phyloP scores from a whole-genome alignment of 2,888 invertebrate genomes.

The Stictocephala bisonia region DNA sequence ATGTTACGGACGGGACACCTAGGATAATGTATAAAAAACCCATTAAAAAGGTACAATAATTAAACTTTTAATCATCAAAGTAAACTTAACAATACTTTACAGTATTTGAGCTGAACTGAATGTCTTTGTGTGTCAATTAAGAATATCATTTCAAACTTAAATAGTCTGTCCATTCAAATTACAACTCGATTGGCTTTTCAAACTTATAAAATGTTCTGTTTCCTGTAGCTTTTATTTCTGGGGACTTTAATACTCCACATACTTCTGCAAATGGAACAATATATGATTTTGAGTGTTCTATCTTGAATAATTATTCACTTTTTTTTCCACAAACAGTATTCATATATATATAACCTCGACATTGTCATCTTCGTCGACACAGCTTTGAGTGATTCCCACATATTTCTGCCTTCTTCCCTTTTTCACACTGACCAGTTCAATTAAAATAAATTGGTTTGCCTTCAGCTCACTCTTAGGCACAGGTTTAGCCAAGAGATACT shows the following conservation, averaged over 20 bases:
- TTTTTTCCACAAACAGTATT: conserved; percentile 35
- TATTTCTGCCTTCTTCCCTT: conserved; percentile 28
- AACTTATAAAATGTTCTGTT: conserved; percentile 40
- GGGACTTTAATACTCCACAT: conserved; percentile 32
- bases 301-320: conserved; percentile 31
- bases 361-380: conserved; percentile 36
- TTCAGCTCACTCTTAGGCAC: conserved; percentile 34
- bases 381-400: conserved; percentile 36
- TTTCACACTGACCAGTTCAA: conserved; percentile 24
- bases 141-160: conserved; percentile 27
- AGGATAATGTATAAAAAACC: conserved; percentile 7
- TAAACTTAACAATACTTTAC: too few species aligned
- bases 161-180: conserved; percentile 25
- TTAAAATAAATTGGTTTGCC: conserved; percentile 36
- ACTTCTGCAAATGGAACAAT: conserved; percentile 30
- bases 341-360: conserved; percentile 36
- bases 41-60: too few species aligned
- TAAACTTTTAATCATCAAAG: too few species aligned
- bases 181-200: conserved; percentile 39
- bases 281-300: conserved; percentile 32
- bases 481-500: conserved; percentile 21
- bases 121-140: conserved; percentile 29
- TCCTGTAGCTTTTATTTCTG: conserved; percentile 33
- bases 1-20: conserved; percentile 27
- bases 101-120: too few species aligned